A percentile compares a stretch with the other conserved stretches of the same genome.
Conservation (phyloP, 2,113 vertebrate genomes). For the Geothlypis trichas region DNA sequence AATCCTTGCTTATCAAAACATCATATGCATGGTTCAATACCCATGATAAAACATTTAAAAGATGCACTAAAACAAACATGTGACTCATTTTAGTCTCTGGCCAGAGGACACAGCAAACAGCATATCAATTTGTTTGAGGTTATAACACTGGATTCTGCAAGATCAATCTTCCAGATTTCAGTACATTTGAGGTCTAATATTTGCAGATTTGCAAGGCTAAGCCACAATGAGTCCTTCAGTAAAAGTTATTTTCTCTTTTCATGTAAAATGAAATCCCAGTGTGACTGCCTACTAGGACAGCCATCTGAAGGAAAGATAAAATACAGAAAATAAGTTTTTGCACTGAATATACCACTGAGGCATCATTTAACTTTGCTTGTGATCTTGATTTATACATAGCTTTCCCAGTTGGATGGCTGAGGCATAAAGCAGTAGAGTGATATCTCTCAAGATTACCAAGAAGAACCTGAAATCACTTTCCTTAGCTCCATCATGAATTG, state of each 20-base stretch:
- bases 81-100: not conserved
- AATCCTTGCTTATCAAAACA: not conserved
- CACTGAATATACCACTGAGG: not conserved
- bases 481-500: not conserved
- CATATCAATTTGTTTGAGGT: not conserved
- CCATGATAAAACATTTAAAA: not conserved
- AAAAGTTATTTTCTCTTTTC: not conserved
- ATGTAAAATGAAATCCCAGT: slow-evolving; percentile 11
- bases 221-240: not conserved
- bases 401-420: not conserved
- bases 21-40: not conserved
- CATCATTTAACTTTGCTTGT: not conserved
- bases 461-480: not conserved
- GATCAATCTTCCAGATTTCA: not conserved
- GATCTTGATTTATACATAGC: not conserved
- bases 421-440: not conserved
- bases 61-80: not conserved
- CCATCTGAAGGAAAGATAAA: slow-evolving; percentile 5
- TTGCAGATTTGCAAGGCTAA: slow-evolving; percentile 12
- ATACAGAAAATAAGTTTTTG: not conserved
- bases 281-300: not conserved
- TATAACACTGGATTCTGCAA: slow-evolving; percentile 4
- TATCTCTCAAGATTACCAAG: not conserved
- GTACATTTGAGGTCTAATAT: not conserved
- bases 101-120: not conserved